Conservation (phyloP, 2,888 invertebrate species). For the Cantharis lateralis region DNA sequence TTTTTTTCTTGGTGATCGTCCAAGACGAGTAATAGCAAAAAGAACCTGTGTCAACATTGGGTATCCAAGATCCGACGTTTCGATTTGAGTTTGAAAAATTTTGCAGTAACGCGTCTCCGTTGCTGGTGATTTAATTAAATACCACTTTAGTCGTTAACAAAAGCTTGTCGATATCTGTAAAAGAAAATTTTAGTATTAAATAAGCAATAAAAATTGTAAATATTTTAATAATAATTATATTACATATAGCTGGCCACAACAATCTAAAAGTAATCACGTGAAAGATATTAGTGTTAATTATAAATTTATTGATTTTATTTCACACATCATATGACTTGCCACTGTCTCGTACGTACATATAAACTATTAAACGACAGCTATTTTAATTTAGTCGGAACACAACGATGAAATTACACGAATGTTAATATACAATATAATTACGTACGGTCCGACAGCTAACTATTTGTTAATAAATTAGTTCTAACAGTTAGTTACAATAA, state of each 20-base stretch:
- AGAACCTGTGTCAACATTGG: slow-evolving; percentile 55
- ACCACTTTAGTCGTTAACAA: neutral
- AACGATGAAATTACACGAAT: neutral
- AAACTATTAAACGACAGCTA: neutral
- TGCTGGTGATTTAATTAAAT: slow-evolving; percentile 9
- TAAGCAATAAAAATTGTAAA: neutral
- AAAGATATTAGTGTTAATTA: neutral
- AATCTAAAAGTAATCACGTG: neutral
- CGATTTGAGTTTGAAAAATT: slow-evolving; percentile 31
- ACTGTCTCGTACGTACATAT: neutral
- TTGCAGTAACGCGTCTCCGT: slow-evolving; percentile 19
- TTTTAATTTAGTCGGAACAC: neutral
- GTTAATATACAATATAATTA: neutral
- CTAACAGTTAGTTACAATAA: neutral
- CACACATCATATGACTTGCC: neutral
- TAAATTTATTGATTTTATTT: neutral
- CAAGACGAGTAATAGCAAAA: slow-evolving; percentile 53
- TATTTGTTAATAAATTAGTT: neutral
- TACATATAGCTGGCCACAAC: neutral
- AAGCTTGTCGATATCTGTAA: neutral
- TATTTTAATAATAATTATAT: neutral
- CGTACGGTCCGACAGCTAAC: neutral
- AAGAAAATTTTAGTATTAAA: neutral
- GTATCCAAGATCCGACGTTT: slow-evolving; percentile 50
- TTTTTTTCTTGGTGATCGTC: slow-evolving; percentile 56